These are phyloP conservation scores for Lasioglossum oenotherae DNA, from an alignment of 2,888 invertebrate genomes.

Conservation along the genomic window DNA sequence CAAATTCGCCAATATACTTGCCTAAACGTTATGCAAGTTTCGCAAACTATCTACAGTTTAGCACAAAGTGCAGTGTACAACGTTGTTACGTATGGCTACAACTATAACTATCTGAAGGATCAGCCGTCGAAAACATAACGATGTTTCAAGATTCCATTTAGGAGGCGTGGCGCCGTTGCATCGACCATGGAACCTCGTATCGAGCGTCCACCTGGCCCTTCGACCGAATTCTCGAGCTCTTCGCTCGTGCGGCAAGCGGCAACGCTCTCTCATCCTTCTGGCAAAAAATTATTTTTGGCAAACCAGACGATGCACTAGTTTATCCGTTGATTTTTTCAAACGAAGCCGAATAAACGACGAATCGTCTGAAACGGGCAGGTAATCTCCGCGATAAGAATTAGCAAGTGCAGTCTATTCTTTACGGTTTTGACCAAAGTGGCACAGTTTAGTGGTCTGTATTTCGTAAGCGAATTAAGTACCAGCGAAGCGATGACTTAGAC, in stretches of 20 bases:
- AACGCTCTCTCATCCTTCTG: neutral
- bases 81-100: slow-evolving; percentile 12
- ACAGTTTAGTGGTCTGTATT: too few relatives aligned
- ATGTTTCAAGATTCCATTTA: slow-evolving; percentile 24
- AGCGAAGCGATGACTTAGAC: too few relatives aligned
- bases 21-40: slow-evolving; percentile 50
- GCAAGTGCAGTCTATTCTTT: neutral
- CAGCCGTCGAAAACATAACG: slow-evolving; percentile 39
- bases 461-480: too few relatives aligned
- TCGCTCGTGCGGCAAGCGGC: neutral
- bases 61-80: slow-evolving; percentile 24
- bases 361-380: neutral
- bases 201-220: neutral
- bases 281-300: neutral
- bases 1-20: slow-evolving; percentile 56
- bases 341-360: neutral
- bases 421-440: too few relatives aligned
- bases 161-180: slow-evolving; percentile 5
- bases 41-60: slow-evolving; percentile 45
- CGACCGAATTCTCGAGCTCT: neutral
- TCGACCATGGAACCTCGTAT: neutral
- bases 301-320: neutral
- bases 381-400: neutral
- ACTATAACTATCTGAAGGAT: slow-evolving; percentile 39
- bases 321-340: neutral